Evolutionary conservation across 2,888 invertebrate species (phyloP), one percentile per base, ranked within the genome.

Genomic region (Axea sp.): DNA sequence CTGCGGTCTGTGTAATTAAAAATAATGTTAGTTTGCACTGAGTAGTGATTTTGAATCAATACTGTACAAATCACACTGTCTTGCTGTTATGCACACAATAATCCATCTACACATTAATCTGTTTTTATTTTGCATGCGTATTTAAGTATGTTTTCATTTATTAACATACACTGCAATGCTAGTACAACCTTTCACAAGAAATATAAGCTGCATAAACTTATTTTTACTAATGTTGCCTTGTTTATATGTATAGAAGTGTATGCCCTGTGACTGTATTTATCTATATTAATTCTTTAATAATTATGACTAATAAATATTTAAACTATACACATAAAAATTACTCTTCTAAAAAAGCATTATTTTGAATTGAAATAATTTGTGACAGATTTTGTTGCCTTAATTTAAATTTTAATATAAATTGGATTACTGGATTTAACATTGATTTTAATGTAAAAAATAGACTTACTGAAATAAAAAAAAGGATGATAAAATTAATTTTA

Each of bases 121-220:
- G 69, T 55, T 57, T 60, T 80, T 79, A 75, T 77, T 82, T 82
- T 85, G 86, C 86, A 87, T 84, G 85, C 74, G 73, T 77, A 84
- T 84, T 84, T 85, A 78, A 77, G 14, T 80, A 77, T 78, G 28
- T 69, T 65, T 77, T 77, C 71, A 6, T 41, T 51, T 31, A 33
- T 26, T 41, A 15, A 3, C 26, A 14, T 3, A 51, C 37, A 37
- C 28, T 31, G 28, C 30, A 35, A 53, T 30, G 37, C 53, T 45
- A 45, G 53, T 68, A 28, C 17, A 57, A 67, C 47, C 55, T 47
- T 55, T 65, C 47, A 57, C 55, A 39, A 39, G 31, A 39, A 37
- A 22, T 30, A 28, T 31, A 11, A 59, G n/a, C 9, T 31, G 47
- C 15, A 35, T 35, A 9, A 8, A 24, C 2, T 22, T 30, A 11